Evolutionary conservation across 2,113 vertebrate genomes (phyloP).

Genomic region (Ceuthmochares aereus): DNA sequence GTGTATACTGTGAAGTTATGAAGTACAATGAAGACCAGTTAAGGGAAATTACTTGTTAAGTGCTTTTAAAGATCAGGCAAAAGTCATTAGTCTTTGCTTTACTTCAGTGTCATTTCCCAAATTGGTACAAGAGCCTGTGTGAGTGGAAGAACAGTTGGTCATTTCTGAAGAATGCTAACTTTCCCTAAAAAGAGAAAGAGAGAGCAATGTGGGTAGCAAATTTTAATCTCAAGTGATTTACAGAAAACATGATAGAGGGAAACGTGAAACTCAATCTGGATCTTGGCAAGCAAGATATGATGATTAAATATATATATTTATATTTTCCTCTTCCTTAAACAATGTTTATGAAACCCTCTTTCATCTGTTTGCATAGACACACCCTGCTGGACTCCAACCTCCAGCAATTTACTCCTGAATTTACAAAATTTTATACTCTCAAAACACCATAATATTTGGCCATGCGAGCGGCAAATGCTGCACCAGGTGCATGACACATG

Average conservation of each 20-base stretch:
- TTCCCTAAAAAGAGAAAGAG: background rate
- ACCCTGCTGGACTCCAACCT: background rate
- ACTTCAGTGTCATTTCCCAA: background rate
- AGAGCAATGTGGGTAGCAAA: background rate
- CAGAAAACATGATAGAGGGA: background rate
- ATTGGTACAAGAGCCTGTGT: background rate
- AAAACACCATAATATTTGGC: background rate
- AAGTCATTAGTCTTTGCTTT: background rate
- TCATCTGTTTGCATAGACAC: background rate
- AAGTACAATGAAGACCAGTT: background rate
- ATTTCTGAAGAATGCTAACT: background rate
- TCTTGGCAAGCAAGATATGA: background rate
- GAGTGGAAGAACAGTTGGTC: background rate
- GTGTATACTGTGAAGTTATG: background rate
- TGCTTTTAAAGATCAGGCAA: background rate
- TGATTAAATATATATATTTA: background rate
- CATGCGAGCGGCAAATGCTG: background rate
- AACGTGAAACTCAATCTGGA: background rate
- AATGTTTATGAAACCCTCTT: background rate
- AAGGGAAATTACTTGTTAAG: background rate
- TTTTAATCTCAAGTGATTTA: background rate
- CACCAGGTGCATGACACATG: background rate
- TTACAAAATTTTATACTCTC: background rate
- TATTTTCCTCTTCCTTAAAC: background rate
- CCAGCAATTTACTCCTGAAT: background rate